These are phyloP conservation scores for Labia minor DNA, from an alignment of 2,888 invertebrate genomes.

Conservation along the genomic window DNA sequence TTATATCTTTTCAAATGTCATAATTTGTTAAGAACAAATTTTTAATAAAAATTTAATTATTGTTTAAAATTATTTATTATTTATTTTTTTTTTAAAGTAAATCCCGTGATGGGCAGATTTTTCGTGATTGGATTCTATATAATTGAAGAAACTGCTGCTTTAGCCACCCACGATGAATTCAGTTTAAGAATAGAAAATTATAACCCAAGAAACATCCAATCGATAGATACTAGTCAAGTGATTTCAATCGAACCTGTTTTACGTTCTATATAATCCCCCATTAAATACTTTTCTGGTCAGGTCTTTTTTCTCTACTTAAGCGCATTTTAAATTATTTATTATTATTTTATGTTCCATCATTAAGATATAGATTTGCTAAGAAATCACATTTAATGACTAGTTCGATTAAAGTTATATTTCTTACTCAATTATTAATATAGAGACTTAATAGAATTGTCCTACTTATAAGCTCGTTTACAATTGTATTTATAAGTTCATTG, in stretches of 20 bases:
- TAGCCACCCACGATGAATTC: neutral
- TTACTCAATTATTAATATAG: too few species aligned
- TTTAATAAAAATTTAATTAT: neutral
- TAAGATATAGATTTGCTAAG: too few species aligned
- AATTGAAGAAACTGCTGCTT: neutral
- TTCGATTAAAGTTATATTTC: too few species aligned
- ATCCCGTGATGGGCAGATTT: neutral
- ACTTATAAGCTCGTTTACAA: too few species aligned
- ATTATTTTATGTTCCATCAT: neutral
- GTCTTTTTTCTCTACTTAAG: neutral
- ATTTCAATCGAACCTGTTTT: neutral
- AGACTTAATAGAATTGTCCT: too few species aligned
- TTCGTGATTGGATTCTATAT: neutral
- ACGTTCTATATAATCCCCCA: neutral
- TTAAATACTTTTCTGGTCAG: neutral
- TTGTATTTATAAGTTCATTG: too few species aligned
- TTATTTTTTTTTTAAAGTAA: neutral
- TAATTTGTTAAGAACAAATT: too few species aligned
- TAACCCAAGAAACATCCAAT: neutral
- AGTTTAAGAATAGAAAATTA: neutral
- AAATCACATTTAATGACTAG: too few species aligned
- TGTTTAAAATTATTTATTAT: neutral
- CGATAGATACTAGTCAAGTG: neutral
- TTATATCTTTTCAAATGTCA: neutral
- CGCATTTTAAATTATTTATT: neutral